Conservation (phyloP, 92 coral and sea anemone genomes). For the Epizoanthus rinbou region DNA sequence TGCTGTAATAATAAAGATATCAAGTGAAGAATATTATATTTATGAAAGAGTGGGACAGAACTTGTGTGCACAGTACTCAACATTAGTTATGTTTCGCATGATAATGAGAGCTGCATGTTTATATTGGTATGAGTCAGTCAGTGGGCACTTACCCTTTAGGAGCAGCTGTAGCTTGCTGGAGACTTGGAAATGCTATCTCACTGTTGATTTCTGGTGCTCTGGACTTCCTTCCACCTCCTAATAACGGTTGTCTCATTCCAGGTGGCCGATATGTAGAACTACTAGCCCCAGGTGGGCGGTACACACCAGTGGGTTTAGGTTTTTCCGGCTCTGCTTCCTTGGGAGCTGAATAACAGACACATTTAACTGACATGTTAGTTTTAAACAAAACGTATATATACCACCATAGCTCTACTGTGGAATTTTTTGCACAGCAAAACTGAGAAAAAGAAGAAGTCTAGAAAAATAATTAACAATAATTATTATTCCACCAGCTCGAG, state of each 20-base stretch:
- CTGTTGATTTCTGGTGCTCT: conserved; percentile 94
- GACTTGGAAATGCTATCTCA: conserved; percentile 94
- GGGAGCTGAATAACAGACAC: conserved; percentile 19
- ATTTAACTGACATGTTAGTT: conserved; percentile 6
- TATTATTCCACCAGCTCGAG: too few relatives aligned
- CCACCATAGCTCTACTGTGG: background rate
- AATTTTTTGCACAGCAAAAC: too few relatives aligned
- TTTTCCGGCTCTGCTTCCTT: conserved; percentile 49
- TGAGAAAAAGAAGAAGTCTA: too few relatives aligned
- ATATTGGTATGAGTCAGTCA: too few relatives aligned
- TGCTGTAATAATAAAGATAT: too few relatives aligned
- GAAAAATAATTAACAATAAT: too few relatives aligned
- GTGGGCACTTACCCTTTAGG: conserved; percentile 65
- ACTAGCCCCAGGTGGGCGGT: conserved; percentile 69
- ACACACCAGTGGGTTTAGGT: conserved; percentile 59
- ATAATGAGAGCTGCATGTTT: too few relatives aligned
- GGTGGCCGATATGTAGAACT: conserved; percentile 77
- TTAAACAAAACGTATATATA: background rate
- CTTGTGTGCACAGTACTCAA: too few relatives aligned
- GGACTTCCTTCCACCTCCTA: conserved; percentile 53
- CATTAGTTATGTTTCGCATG: too few relatives aligned
- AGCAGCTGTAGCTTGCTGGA: conserved; percentile 77
- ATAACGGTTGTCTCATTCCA: conserved; percentile 76
- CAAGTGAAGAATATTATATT: too few relatives aligned
- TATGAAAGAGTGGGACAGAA: too few relatives aligned